These are phyloP conservation scores for Eidolon helvum DNA, from an alignment of 2,113 vertebrate genomes.

Conservation along the genomic window DNA sequence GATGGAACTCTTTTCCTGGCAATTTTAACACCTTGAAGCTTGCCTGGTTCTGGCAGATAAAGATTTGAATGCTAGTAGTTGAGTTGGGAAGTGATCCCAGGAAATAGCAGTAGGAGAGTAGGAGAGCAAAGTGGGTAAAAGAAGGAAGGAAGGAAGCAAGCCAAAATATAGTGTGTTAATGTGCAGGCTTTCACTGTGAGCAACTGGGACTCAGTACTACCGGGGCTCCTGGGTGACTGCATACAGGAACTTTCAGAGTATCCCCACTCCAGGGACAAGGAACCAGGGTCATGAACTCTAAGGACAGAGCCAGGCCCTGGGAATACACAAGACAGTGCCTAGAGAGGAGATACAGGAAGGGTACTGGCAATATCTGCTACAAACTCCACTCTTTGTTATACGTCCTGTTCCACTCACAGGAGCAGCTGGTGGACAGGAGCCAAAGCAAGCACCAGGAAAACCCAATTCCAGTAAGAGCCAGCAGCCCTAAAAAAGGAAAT, in stretches of 20 bases:
- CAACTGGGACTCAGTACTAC: background rate
- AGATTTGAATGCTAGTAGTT: background rate
- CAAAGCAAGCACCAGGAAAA: conserved; percentile 64
- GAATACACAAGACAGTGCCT: background rate
- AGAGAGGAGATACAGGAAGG: background rate
- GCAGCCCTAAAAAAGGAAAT: conserved; percentile 56
- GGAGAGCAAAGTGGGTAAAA: background rate
- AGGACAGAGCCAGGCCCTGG: background rate
- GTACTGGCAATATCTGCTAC: background rate
- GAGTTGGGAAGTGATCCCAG: conserved; percentile 36
- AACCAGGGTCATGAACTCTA: background rate
- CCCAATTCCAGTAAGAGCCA: conserved; percentile 57
- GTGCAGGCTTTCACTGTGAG: background rate
- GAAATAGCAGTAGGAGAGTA: background rate
- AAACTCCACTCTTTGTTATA: background rate
- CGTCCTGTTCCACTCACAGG: background rate
- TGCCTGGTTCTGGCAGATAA: conserved; percentile 40
- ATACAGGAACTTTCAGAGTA: background rate
- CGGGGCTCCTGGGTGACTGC: too few species aligned
- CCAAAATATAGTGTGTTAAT: background rate
- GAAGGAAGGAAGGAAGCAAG: background rate
- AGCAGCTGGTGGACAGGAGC: background rate
- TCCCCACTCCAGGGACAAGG: background rate
- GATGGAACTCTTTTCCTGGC: background rate
- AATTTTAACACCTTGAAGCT: background rate